These are phyloP conservation scores for Catotricha subobsoleta DNA, from an alignment of 2,888 invertebrate species.

Conservation along the genomic window DNA sequence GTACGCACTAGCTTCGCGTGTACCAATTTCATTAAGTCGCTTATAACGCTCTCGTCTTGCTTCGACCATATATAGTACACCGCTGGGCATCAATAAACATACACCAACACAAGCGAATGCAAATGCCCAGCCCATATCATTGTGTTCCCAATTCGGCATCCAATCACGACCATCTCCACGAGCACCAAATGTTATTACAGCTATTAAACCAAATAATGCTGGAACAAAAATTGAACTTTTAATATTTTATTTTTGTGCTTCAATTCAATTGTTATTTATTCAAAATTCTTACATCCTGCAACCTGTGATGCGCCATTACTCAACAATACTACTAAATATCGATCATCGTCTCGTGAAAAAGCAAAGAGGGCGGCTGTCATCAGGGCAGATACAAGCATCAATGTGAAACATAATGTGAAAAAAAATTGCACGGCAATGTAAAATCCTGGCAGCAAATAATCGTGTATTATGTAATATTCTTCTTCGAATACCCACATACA, in stretches of 20 bases:
- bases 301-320: conserved; percentile 56
- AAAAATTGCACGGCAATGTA: conserved; percentile 88
- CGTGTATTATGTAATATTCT: conserved; percentile 87
- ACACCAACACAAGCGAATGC: conserved; percentile 71
- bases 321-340: conserved; percentile 53
- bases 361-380: conserved; percentile 54
- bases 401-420: conserved; percentile 72
- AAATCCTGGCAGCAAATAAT: conserved; percentile 75
- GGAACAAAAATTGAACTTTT: conserved; percentile 17
- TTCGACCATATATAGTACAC: conserved; percentile 66
- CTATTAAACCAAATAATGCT: conserved; percentile 65
- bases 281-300: conserved; percentile 37
- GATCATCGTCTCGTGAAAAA: conserved; percentile 57
- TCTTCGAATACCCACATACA: conserved; percentile 98
- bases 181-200: conserved; percentile 75
- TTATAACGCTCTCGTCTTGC: conserved; percentile 61
- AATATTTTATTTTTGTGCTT: conserved; percentile 2
- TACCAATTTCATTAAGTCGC: conserved; percentile 49
- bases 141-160: conserved; percentile 94
- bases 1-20: conserved; percentile 44
- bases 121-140: conserved; percentile 87
- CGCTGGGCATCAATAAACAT: conserved; percentile 53
- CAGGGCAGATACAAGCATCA: conserved; percentile 56
- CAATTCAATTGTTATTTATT: conserved; percentile 4
- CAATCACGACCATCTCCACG: conserved; percentile 82